Percentiles rank a stretch among this genome's conserved stretches.
phyloP scores from a whole-genome alignment of 2,113 vertebrate species.

The Rissa tridactyla region DNA sequence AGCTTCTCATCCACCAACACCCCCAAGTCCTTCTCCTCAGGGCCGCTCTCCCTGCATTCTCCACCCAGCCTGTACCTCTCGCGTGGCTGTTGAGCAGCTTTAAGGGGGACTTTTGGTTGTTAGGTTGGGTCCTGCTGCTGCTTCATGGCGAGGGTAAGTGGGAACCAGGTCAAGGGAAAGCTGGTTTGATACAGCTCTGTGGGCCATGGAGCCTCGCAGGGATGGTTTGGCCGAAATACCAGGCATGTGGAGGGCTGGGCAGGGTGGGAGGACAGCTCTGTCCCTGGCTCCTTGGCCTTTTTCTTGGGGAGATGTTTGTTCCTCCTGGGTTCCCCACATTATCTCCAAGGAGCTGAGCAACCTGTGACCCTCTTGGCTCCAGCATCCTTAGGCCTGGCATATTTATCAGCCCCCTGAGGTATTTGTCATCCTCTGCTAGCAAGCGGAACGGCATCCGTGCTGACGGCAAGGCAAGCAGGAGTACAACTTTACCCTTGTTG shows the following conservation, averaged over 20 bases:
- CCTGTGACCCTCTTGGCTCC: neutral
- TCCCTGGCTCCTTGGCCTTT: neutral
- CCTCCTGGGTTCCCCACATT: neutral
- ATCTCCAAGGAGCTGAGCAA: neutral
- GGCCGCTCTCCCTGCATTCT: too few species aligned
- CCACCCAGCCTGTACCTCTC: neutral
- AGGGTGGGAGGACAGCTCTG: neutral
- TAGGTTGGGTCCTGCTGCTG: neutral
- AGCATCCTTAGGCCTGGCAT: rapidly evolving
- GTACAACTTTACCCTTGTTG: rapidly evolving
- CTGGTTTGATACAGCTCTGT: neutral
- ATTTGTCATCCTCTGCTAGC: neutral
- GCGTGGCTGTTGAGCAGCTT: rapidly evolving
- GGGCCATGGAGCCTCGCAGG: neutral
- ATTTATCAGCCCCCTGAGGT: neutral
- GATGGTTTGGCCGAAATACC: rapidly evolving
- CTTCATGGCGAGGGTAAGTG: rapidly evolving
- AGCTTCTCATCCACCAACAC: too few species aligned
- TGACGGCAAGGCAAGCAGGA: rapidly evolving
- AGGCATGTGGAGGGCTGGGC: neutral
- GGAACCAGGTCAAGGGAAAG: neutral
- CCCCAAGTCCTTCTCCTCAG: too few species aligned
- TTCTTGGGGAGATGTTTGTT: neutral
- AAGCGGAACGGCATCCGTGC: neutral
- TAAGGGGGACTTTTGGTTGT: neutral